Base-by-base conservation (phyloP, 2,797 vertebrate species). In the Lepidocolaptes lacrymiger region DNA sequence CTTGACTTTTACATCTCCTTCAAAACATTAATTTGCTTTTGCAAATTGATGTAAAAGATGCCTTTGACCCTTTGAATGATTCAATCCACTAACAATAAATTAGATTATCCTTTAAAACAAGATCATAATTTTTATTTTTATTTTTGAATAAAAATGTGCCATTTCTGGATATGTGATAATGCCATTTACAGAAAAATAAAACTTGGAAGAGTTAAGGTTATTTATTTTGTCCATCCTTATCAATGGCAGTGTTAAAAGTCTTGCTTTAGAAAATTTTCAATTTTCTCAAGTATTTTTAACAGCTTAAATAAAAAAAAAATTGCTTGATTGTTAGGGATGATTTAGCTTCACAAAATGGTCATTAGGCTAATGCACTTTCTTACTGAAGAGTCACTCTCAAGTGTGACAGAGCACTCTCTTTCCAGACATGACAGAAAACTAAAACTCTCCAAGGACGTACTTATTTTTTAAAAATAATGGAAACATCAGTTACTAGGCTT, bases 21-120 rank as follows among this genome's bases (percentile, higher is more conserved):
- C 95, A 97, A 97, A 98, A 97, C 96, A 97, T 97, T 98, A 97
- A 97, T 97, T 97, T 97, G 84, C 89, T 96, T 97, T 96, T 96
- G 73, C 75, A 97, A 96, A 96, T 96, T 97, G 95, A 97, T 97
- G 61, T 93, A 97, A 97, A 97, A 97, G 88, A 97, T 97, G 89
- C 36, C 62, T 98, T 97, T 98, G 97, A 98, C 96, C 96, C 93
- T 58, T 81, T 89, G 66, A 97, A 96, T 93, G 85, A 97, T 96
- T 97, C 73, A 94, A 97, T 91, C 88, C 85, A 91, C 97, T 98
- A 96, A 94, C 76, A 97, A 96, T 97, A 97, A 97, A 97, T 98
- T 98, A 97, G 95, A 93, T 97, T 90, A 96, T 97, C 66, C 87
- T 97, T 96, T 95, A 94, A 91, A 96, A 80, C 81, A 81, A 92